These are phyloP conservation scores for Drosophila bocki DNA, from an alignment of 1,140 invertebrate genomes.

Conservation along the genomic window DNA sequence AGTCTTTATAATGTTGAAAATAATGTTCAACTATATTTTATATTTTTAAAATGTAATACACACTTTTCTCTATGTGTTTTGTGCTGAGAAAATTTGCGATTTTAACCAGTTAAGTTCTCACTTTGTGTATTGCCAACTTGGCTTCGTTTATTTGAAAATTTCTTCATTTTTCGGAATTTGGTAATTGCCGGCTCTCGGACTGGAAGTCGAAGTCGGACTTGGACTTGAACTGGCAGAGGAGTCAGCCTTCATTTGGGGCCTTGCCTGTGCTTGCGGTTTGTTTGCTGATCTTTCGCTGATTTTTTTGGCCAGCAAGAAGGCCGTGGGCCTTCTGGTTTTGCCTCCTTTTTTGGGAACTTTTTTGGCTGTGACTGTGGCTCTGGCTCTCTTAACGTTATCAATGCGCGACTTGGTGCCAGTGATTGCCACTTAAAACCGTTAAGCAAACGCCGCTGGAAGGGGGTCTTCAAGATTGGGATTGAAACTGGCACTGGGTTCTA, in stretches of 20 bases:
- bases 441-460: conserved; percentile 70
- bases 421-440: conserved; percentile 81
- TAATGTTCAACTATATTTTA: too few species aligned
- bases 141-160: conserved; percentile 83
- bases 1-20: too few species aligned
- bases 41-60: not conserved
- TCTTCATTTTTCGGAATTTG: conserved; percentile 83
- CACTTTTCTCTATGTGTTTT: not conserved
- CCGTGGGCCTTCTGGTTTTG: conserved; percentile 48
- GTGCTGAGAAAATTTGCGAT: conserved; percentile 37
- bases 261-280: conserved; percentile 32
- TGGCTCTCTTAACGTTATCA: conserved; percentile 70
- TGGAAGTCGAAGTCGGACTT: conserved; percentile 16
- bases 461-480: conserved; percentile 13
- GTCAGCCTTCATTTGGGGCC: conserved; percentile 23
- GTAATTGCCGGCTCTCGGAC: conserved; percentile 71
- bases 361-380: conserved; percentile 8
- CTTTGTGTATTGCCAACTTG: conserved; percentile 69
- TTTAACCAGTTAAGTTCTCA: conserved; percentile 78
- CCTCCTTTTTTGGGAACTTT: conserved; percentile 44
- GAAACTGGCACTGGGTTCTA: conserved; percentile 61
- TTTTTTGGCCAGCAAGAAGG: conserved; percentile 44
- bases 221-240: conserved; percentile 17
- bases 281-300: conserved; percentile 78
- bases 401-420: conserved; percentile 72